Conservation (phyloP, 2,113 vertebrate species). For the Oreotrochilus melanogaster region DNA sequence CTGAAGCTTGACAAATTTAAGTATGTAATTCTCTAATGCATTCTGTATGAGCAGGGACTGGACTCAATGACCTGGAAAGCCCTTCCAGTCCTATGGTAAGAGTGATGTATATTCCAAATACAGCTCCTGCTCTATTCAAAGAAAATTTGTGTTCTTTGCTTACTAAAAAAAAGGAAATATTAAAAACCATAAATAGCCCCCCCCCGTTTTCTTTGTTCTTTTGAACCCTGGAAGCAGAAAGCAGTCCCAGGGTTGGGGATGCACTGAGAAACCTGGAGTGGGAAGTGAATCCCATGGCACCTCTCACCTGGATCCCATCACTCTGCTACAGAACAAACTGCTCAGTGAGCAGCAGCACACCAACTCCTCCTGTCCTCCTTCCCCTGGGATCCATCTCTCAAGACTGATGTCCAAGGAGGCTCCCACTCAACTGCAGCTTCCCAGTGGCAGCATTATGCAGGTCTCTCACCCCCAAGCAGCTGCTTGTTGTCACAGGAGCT, state of each 20-base stretch:
- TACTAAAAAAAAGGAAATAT: background rate
- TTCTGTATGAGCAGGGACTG: background rate
- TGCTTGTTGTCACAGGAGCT: conserved; percentile 40
- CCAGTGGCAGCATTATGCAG: background rate
- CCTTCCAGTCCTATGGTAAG: background rate
- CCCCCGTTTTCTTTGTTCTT: background rate
- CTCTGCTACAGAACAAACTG: background rate
- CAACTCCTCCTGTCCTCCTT: background rate
- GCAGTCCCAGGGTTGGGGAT: background rate
- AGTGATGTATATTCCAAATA: background rate
- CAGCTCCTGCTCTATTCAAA: background rate
- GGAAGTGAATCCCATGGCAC: background rate
- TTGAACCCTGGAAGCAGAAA: background rate
- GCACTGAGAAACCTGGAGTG: background rate
- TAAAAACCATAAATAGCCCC: fast-evolving
- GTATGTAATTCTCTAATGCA: background rate
- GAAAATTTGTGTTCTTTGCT: background rate
- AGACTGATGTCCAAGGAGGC: background rate
- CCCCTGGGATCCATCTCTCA: background rate
- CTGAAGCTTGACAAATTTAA: conserved; percentile 36
- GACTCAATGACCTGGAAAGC: conserved; percentile 6
- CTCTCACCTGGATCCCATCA: background rate
- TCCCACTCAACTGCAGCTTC: conserved; percentile 17
- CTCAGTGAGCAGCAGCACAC: conserved; percentile 15
- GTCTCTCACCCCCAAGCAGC: conserved; percentile 49